phyloP scores from a whole-genome alignment of 2,888 invertebrate genomes.

The Pyrrhosoma nymphula region DNA sequence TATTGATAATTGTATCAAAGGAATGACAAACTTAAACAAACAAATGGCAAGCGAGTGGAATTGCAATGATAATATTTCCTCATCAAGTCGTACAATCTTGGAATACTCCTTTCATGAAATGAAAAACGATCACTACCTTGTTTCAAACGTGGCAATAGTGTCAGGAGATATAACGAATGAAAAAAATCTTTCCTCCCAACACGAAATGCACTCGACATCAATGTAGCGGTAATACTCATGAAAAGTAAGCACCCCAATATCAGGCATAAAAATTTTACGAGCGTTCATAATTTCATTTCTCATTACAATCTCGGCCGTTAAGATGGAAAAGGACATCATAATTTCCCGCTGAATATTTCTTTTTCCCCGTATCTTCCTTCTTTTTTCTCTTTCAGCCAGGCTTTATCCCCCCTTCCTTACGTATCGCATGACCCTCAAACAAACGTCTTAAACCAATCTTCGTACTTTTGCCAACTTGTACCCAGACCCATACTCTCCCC shows the following conservation, averaged over 20 bases:
- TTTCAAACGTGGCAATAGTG: no score
- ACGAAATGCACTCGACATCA: background rate
- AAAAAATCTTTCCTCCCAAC: background rate
- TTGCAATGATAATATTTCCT: background rate
- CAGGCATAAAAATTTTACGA: constrained; percentile 14
- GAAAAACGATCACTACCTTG: no score
- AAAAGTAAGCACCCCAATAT: background rate
- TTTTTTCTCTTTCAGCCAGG: background rate
- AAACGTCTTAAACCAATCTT: background rate
- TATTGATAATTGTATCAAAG: no score
- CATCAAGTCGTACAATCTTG: background rate
- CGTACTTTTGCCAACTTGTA: background rate
- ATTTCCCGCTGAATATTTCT: background rate
- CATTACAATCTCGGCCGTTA: constrained; percentile 7
- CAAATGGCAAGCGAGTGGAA: no score
- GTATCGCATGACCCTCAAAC: background rate
- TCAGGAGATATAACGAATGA: background rate
- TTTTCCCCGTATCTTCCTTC: background rate
- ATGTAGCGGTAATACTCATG: background rate
- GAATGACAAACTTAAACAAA: no score
- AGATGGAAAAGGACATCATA: background rate
- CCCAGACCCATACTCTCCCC: background rate
- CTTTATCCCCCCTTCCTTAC: background rate
- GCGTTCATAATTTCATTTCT: background rate
- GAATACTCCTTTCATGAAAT: no score